These are phyloP conservation scores for Lates japonicus DNA, from an alignment of 2,797 vertebrate genomes.

Conservation along the genomic window DNA sequence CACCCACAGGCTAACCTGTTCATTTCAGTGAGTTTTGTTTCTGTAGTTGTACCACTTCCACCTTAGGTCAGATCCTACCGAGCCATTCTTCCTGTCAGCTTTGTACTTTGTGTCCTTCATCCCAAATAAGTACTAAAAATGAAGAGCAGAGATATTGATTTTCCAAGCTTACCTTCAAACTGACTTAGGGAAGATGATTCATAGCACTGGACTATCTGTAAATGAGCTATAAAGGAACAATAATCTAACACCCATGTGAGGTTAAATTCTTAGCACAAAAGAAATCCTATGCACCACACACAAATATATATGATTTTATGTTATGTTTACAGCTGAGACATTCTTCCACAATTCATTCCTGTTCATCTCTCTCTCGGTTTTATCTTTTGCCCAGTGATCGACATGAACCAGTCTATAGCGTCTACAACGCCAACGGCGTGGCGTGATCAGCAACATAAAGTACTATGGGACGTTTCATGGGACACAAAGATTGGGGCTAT, in stretches of 20 bases:
- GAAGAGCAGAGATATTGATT: not conserved
- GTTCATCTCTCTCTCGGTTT: slow-evolving; percentile 1
- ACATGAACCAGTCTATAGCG: slow-evolving; percentile 99
- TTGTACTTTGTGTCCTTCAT: not conserved
- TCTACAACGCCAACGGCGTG: slow-evolving; percentile 94
- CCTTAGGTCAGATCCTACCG: not conserved
- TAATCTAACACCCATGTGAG: not conserved
- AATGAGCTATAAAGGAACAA: not conserved
- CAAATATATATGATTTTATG: not conserved
- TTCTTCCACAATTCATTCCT: not conserved
- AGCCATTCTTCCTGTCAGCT: not conserved
- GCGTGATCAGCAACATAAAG: slow-evolving; percentile 98
- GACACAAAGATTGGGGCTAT: slow-evolving; percentile 97
- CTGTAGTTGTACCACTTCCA: too few species aligned
- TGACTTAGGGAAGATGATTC: not conserved
- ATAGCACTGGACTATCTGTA: not conserved
- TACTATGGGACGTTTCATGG: slow-evolving; percentile 99
- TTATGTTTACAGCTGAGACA: slow-evolving; percentile 13
- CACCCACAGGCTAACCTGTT: slow-evolving; percentile 97
- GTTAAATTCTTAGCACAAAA: not conserved
- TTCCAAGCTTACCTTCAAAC: not conserved
- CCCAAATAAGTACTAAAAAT: not conserved
- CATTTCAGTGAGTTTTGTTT: slow-evolving; percentile 91
- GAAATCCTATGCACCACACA: not conserved
- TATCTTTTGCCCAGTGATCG: slow-evolving; percentile 86